Conservation (phyloP, 2,797 vertebrate species). For the Sphenodon punctatus region DNA sequence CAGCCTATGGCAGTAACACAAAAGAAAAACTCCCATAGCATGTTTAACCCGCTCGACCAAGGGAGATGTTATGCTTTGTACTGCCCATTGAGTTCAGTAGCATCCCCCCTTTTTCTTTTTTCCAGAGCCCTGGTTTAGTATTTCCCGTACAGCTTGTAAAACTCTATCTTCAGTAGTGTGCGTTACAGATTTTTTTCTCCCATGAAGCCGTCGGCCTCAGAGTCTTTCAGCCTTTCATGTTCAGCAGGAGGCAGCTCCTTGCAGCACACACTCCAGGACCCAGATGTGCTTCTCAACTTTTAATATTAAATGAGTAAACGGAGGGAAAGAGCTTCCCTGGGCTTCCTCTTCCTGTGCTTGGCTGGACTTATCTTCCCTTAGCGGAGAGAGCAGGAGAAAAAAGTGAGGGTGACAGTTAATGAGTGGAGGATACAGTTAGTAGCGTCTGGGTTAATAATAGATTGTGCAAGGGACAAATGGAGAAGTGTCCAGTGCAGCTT, state of each 20-base stretch:
- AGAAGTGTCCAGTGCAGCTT: constrained; percentile 17
- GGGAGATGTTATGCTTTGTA: no score
- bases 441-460: constrained; percentile 56
- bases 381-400: not conserved
- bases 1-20: not conserved
- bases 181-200: not conserved
- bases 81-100: not conserved
- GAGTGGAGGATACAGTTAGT: not conserved
- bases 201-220: not conserved
- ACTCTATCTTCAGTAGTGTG: not conserved
- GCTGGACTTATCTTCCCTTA: not conserved
- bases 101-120: not conserved
- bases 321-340: not conserved
- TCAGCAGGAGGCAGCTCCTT: not conserved
- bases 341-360: not conserved
- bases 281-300: not conserved
- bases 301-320: not conserved
- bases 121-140: fast-evolving
- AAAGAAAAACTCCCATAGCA: not conserved
- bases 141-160: not conserved
- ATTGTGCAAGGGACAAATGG: not conserved
- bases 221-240: not conserved
- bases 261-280: fast-evolving
- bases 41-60: no score
- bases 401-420: constrained; percentile 45